These are phyloP conservation scores for Zaprionus lachaisei DNA, from an alignment of 1,140 invertebrate species.

Conservation along the genomic window DNA sequence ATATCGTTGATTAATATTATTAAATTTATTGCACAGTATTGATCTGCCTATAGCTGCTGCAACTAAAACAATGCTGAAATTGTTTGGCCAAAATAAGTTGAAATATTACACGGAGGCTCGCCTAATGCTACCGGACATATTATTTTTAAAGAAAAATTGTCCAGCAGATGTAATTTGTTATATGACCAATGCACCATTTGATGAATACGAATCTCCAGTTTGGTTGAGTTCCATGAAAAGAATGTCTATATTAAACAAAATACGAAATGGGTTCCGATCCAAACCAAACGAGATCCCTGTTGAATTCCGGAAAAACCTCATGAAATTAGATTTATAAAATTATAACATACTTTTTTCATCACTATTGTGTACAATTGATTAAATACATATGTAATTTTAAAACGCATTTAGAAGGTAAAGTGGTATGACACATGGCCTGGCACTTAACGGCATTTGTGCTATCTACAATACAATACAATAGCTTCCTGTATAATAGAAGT, in stretches of 20 bases:
- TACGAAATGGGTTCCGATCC: background rate
- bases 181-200: constrained; percentile 21
- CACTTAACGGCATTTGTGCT: background rate
- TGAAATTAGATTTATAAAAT: background rate
- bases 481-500: background rate
- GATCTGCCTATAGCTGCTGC: background rate
- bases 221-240: background rate
- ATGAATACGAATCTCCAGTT: constrained; percentile 12
- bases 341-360: background rate
- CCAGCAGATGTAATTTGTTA: constrained; percentile 13
- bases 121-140: background rate
- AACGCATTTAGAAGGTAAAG: background rate
- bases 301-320: background rate
- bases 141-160: background rate
- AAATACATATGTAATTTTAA: no score
- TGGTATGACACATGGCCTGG: background rate
- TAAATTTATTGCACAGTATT: background rate
- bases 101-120: background rate
- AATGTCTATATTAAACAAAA: background rate
- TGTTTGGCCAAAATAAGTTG: background rate
- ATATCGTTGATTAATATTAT: background rate
- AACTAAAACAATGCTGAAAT: background rate
- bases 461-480: background rate
- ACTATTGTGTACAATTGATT: no score
- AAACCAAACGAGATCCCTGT: background rate